Base-by-base conservation (phyloP, 2,113 vertebrate species). In the Ochotona princeps region DNA sequence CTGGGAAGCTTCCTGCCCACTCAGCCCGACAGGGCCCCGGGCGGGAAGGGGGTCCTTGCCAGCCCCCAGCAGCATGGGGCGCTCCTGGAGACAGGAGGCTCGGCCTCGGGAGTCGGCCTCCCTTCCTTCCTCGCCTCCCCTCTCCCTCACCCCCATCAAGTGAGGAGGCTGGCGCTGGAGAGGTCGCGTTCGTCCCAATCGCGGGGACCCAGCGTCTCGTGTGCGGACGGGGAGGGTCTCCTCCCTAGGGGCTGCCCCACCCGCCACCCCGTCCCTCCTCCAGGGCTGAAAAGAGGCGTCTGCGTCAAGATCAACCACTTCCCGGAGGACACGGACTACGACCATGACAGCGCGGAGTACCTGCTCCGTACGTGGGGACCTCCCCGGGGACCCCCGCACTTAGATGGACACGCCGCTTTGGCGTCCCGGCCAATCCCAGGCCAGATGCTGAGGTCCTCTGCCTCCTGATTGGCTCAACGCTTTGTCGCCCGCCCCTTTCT, bases 221-320 rank as follows among this genome's bases (percentile, higher is more conserved):
- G 23, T 60, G 49, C 54, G 61, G 30, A 44, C 13, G 13, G 44
- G 70, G 47, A n/a, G 35, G 44, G 54, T 65, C 54, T 14, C 63
- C 44, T 88, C 23, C 49, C 7, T 15, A 13, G 8, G 13, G 84
- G 20, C 54, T 15, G 35, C n/a, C 74, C 6, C 81, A n/a, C 75
- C 63, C n/a, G 67, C 80, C 67, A 61, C 69, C n/a, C 65, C 87
- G 38, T 95, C 65, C 87, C 69, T n/a, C 83, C 96, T 96, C 73
- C 97, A 99, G 99, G 99, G 91, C 97, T 99, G 96, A 99, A 99
- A 97, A 97, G 99, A 97, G 99, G 99, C 30, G 98, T 99, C 86
- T 99, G 99, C 91, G 99, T 99, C 87, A 99, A 99, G 98, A 99
- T 99, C 96, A 99, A 99, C 97, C 99, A 99, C 94, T 99, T 99